Conservation (phyloP, 1,140 invertebrate genomes). For the Ptiloglossa arizonensis region DNA sequence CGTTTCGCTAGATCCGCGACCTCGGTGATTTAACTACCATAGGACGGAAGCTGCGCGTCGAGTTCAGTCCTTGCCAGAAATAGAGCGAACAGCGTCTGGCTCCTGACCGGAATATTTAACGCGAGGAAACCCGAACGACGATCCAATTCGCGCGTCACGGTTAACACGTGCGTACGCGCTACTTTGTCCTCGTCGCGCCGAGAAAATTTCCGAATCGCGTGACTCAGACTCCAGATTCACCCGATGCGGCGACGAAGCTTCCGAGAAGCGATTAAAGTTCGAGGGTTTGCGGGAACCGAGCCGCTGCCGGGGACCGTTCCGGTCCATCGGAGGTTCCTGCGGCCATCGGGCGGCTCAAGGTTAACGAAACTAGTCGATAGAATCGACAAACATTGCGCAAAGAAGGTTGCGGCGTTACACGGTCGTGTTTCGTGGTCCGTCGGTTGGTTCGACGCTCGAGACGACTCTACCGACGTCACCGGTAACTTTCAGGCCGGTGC, state of each 20-base stretch:
- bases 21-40: constrained; percentile 50
- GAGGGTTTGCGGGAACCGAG: constrained; percentile 1
- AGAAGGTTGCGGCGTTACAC: not conserved
- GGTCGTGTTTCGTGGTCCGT: constrained; percentile 9
- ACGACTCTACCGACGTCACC: not conserved
- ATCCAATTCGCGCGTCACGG: constrained; percentile 43
- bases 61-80: constrained; percentile 70
- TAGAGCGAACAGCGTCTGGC: constrained; percentile 42
- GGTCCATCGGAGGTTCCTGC: not conserved
- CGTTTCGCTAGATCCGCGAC: constrained; percentile 61
- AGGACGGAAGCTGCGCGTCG: constrained; percentile 63
- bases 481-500: not conserved
- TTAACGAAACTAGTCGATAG: not conserved
- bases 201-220: constrained; percentile 20
- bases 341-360: constrained; percentile 28
- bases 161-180: not conserved
- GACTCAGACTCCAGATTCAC: constrained; percentile 34
- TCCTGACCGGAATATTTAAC: constrained; percentile 60
- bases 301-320: not conserved
- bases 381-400: constrained; percentile 24
- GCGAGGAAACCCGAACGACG: constrained; percentile 1
- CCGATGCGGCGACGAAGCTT: constrained; percentile 36
- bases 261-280: constrained; percentile 49
- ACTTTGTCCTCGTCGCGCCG: constrained; percentile 33
- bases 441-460: constrained; percentile 7